Evolutionary conservation across 1,140 invertebrate genomes (phyloP).

Genomic region (Dendrolimus punctatus): DNA sequence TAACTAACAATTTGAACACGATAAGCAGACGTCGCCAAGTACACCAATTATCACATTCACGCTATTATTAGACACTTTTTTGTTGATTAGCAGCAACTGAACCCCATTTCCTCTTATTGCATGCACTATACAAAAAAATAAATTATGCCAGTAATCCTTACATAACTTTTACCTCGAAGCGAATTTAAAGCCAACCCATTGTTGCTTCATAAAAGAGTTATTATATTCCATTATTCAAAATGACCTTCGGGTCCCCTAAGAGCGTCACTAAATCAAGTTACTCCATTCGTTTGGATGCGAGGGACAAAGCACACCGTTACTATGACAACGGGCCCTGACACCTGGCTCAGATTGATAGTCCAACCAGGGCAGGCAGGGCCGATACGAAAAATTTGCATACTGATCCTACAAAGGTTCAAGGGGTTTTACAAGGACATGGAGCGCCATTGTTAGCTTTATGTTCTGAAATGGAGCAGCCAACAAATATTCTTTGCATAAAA

Average conservation of each 20-base stretch:
- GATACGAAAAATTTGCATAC: slow-evolving; percentile 49
- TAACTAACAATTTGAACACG: no score
- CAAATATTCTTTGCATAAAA: no score
- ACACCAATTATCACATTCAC: no score
- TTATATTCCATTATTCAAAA: slow-evolving; percentile 3
- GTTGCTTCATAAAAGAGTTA: slow-evolving; percentile 13
- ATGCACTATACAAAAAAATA: neutral
- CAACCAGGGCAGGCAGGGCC: slow-evolving; percentile 26
- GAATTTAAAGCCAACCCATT: slow-evolving; percentile 2
- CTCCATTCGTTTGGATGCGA: slow-evolving; percentile 16
- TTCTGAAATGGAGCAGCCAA: no score
- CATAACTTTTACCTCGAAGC: no score
- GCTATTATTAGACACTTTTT: no score
- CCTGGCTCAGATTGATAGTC: slow-evolving; percentile 40
- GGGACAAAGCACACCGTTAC: slow-evolving; percentile 22
- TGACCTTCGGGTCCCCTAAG: slow-evolving; percentile 3
- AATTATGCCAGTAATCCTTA: slow-evolving; percentile 1
- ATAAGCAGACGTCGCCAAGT: no score
- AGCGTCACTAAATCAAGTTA: slow-evolving; percentile 12
- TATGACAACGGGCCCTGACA: slow-evolving; percentile 29
- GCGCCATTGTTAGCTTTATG: no score
- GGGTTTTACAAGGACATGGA: neutral
- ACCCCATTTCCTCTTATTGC: no score
- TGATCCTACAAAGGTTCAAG: slow-evolving; percentile 24
- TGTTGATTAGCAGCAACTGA: no score